phyloP scores from a whole-genome alignment of 64 coral and sea anemone genomes.

The Montipora cactus region DNA sequence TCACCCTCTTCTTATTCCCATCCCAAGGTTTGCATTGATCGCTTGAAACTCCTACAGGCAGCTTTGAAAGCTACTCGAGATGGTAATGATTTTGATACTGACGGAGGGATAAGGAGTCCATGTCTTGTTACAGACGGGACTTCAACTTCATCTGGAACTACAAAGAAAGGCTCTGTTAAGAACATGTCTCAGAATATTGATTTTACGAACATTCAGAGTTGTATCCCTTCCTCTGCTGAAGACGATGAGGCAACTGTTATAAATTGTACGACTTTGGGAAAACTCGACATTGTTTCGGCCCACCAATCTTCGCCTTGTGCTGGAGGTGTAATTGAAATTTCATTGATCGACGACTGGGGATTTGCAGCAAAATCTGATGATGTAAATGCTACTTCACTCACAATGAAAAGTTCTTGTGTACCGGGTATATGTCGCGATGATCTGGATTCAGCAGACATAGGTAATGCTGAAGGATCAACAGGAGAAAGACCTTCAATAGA shows the following conservation, averaged over 20 bases:
- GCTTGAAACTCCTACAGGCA: neutral
- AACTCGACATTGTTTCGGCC: neutral
- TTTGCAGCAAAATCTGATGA: neutral
- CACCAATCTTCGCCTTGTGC: neutral
- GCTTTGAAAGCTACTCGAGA: neutral
- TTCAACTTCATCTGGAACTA: neutral
- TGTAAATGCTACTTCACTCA: neutral
- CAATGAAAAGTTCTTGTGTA: neutral
- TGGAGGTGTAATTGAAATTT: conserved; percentile 9
- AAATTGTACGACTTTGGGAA: neutral
- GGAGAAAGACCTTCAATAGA: neutral
- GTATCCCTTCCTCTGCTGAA: no score
- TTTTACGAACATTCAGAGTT: neutral
- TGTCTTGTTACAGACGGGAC: neutral
- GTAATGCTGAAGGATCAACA: neutral
- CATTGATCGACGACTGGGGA: neutral
- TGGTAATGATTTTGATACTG: neutral
- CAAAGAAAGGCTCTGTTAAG: neutral
- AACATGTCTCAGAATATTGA: neutral
- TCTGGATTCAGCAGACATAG: neutral
- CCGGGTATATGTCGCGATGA: neutral
- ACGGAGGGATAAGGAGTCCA: neutral
- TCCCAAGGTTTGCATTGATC: neutral
- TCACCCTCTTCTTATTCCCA: neutral
- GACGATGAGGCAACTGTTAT: neutral